Base-by-base conservation (phyloP, 1,140 invertebrate genomes). In the Lethrus apterus region DNA sequence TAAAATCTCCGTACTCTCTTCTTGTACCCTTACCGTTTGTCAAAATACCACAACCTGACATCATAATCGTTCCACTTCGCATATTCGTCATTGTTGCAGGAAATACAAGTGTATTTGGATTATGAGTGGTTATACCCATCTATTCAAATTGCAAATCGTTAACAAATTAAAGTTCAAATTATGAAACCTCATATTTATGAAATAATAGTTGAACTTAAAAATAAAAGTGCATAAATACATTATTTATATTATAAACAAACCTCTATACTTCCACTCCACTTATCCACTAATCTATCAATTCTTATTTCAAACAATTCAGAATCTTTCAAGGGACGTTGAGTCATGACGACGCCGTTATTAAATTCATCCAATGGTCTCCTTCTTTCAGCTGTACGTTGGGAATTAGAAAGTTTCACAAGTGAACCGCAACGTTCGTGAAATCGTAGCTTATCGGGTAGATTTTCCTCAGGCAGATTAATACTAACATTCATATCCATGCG, bases 81-180 rank as follows among this genome's bases (percentile, higher is more conserved):
- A 97, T 88, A 67, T 96, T 95, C 1, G 93, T 98, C 92, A 98
- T 95, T 9, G 93, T 98, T 1, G 90, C 89, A 17, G 93, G 93
- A 69, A 95, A 95, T 33, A 93, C 84, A 44, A 98, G 72, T 0
- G 80, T 79, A 2, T 80, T 79, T 14, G 93, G 92, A 71, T 92
- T 91, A 60, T 96, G 93, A 23, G 88, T 91, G 0, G 92, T 96
- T 7, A 96, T 86, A 10, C 93, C 93, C 44, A 96, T 90, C 73
- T 76, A 30, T 8, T 60, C 54, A 44, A 44, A 49, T 19, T 44
- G 18, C 49, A 40, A 32, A 10, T 2, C 10, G 33, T n/a, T 26
- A 7, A 26, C 24, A 7, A 26, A 26, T 26, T 7, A 26, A 7
- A 26, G 14, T 31, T 31, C 24, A 15, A 13, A 5, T 44, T 31